These are phyloP conservation scores for Diplodus sargus DNA, from an alignment of 2,797 vertebrate species.

Conservation along the genomic window DNA sequence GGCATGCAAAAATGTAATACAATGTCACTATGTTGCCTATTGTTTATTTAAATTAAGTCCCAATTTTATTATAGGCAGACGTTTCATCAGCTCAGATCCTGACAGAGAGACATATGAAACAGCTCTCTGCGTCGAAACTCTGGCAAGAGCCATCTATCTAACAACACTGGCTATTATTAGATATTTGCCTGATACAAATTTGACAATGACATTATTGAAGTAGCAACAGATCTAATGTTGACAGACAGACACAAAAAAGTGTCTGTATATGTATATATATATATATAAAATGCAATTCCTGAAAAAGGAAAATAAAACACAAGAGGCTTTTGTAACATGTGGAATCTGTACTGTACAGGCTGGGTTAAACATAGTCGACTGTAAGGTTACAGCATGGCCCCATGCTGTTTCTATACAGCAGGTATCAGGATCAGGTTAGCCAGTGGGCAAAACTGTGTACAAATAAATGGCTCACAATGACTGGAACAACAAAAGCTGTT, in stretches of 20 bases:
- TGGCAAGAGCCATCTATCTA: conserved; percentile 54
- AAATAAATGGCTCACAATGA: conserved; percentile 15
- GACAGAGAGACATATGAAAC: conserved; percentile 64
- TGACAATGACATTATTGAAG: conserved; percentile 76
- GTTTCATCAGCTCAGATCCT: conserved; percentile 60
- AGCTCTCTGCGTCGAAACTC: conserved; percentile 49
- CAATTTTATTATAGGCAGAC: conserved; percentile 48
- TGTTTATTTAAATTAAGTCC: conserved; percentile 51
- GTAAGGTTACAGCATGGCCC: conserved; percentile 20
- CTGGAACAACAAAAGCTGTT: conserved; percentile 11
- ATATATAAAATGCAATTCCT: conserved; percentile 42
- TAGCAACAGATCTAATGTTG: conserved; percentile 67
- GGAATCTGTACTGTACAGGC: conserved; percentile 26
- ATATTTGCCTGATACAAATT: conserved; percentile 72
- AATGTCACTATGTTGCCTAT: conserved; percentile 34
- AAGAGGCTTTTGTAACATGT: conserved; percentile 32
- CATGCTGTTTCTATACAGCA: conserved; percentile 16
- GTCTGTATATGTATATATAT: not conserved
- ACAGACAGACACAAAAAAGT: conserved; percentile 66
- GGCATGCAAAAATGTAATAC: conserved; percentile 41
- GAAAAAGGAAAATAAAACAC: conserved; percentile 52
- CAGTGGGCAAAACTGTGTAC: conserved; percentile 12
- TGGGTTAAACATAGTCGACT: conserved; percentile 25
- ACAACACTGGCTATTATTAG: conserved; percentile 76
- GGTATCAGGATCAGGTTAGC: conserved; percentile 23